Base-by-base conservation (phyloP, 2,113 vertebrate genomes). In the Colossoma macropomum region DNA sequence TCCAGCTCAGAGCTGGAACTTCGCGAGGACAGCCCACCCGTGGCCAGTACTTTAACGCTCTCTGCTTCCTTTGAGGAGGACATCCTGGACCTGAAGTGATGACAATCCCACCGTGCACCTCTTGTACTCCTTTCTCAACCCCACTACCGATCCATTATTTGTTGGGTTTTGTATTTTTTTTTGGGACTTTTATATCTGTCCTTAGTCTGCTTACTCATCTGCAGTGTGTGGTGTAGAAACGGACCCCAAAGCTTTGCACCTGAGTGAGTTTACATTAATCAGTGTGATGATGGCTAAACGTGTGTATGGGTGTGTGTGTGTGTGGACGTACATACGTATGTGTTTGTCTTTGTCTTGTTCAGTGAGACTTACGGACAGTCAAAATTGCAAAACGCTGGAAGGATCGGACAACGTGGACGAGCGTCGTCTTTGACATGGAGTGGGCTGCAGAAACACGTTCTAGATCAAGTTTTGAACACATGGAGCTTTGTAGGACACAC, bases 81-180 rank as follows among this genome's bases (percentile, higher is more conserved):
- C 82, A 87, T 95, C 84, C 91, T 98, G 91, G 97, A 99, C 91
- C 94, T 99, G 88, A 99, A 99, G 92, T 99, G 95, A 97, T 91
- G 92, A 92, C 90, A 93, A 91, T 94, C 92, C 79, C 91, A 86
- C 77, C 80, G 72, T 91, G 89, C 89, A 88, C 84, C 82, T 87
- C 76, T 84, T 70, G 73, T 52, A 63, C 32, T 52, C 77, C 75
- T 25, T 82, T 65, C 77, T 86, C 79, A 1, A 56, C 76, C 71
- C 38, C 77, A 72, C 92, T 92, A 91, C 30, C 25, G 13, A 17
- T 34, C 32, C 83, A 90, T 91, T 90, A 82, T 83, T 92, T 86
- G 81, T 72, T 60, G 89, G 84, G 21, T 38, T 25, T 27, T 62
- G 62, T 80, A 63, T 60, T 45, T n/a, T 52, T 48, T 60, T 59